Conservation (phyloP, 2,888 invertebrate genomes). For the Pterobdella sp. region DNA sequence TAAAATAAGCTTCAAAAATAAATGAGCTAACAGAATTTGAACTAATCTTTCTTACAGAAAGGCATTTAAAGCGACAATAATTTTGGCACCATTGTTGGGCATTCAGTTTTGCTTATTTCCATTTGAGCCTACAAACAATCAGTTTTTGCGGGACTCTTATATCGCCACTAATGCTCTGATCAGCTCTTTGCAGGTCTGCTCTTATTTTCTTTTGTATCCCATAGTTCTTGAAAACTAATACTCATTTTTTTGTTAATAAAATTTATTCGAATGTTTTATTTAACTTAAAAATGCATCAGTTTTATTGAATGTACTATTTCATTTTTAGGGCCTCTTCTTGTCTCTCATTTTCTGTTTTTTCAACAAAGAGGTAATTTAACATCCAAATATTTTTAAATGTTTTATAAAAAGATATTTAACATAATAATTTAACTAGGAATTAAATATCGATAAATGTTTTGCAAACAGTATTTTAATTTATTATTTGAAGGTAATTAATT, state of each 20-base stretch:
- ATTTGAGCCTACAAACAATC: constrained; percentile 60
- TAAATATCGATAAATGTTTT: background rate
- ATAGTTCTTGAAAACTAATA: too few species aligned
- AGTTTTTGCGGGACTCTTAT: constrained; percentile 57
- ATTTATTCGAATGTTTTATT: too few species aligned
- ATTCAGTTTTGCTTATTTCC: constrained; percentile 81
- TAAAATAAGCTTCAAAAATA: background rate
- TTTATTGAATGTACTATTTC: too few species aligned
- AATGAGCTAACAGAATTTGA: background rate
- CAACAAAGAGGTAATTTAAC: constrained; percentile 69
- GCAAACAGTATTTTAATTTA: too few species aligned
- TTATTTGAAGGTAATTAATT: too few species aligned
- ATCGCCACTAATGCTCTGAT: constrained; percentile 76
- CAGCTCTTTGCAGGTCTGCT: constrained; percentile 73
- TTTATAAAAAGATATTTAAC: background rate
- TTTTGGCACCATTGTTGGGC: constrained; percentile 81
- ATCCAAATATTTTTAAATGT: background rate
- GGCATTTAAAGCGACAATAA: constrained; percentile 70
- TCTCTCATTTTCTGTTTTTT: constrained; percentile 72
- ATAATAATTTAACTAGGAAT: background rate
- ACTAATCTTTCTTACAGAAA: constrained; percentile 52
- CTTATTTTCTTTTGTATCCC: too few species aligned
- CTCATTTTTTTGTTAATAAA: too few species aligned
- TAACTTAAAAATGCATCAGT: too few species aligned
- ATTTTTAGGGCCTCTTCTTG: constrained; percentile 76